Percentiles rank a stretch among this genome's conserved stretches.
Evolutionary conservation across 2,888 invertebrate genomes (phyloP).

Genomic region (Hoplodrina blanda): DNA sequence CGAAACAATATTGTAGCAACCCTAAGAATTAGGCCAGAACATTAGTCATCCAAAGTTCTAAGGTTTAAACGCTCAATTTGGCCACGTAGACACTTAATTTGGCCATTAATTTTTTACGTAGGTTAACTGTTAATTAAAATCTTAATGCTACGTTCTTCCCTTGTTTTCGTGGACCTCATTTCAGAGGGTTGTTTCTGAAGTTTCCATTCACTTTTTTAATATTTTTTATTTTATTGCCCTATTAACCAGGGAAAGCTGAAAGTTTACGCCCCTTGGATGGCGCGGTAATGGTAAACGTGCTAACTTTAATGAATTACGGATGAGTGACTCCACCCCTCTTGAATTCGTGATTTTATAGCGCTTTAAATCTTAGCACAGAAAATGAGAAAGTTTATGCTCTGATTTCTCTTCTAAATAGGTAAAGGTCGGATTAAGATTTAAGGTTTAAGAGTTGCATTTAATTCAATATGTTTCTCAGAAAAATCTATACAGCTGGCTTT

Average conservation of each 20-base stretch:
- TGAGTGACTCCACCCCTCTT: slow-evolving; percentile 82
- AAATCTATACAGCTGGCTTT: background rate
- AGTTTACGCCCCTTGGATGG: slow-evolving; percentile 81
- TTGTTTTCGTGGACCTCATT: slow-evolving; percentile 63
- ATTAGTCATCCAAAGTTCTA: slow-evolving; percentile 63
- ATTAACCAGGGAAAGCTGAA: slow-evolving; percentile 80
- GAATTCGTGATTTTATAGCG: slow-evolving; percentile 85
- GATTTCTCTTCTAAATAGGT: slow-evolving; percentile 70
- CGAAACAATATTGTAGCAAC: slow-evolving; percentile 12
- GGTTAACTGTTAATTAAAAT: slow-evolving; percentile 77
- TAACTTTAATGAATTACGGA: slow-evolving; percentile 89
- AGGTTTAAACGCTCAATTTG: slow-evolving; percentile 63
- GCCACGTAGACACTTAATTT: slow-evolving; percentile 66
- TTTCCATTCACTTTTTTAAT: slow-evolving; percentile 76
- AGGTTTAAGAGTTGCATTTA: slow-evolving; percentile 4
- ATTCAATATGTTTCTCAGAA: slow-evolving; percentile 4
- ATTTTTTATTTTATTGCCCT: slow-evolving; percentile 85
- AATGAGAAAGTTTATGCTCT: slow-evolving; percentile 81
- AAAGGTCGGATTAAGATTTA: slow-evolving; percentile 40
- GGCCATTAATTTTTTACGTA: slow-evolving; percentile 66
- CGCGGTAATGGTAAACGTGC: slow-evolving; percentile 83
- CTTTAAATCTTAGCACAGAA: slow-evolving; percentile 82
- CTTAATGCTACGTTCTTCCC: slow-evolving; percentile 67
- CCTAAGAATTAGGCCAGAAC: slow-evolving; percentile 51
- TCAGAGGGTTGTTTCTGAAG: slow-evolving; percentile 68